Evolutionary conservation across 1,140 invertebrate species (phyloP).

Genomic region (Fopius arisanus): DNA sequence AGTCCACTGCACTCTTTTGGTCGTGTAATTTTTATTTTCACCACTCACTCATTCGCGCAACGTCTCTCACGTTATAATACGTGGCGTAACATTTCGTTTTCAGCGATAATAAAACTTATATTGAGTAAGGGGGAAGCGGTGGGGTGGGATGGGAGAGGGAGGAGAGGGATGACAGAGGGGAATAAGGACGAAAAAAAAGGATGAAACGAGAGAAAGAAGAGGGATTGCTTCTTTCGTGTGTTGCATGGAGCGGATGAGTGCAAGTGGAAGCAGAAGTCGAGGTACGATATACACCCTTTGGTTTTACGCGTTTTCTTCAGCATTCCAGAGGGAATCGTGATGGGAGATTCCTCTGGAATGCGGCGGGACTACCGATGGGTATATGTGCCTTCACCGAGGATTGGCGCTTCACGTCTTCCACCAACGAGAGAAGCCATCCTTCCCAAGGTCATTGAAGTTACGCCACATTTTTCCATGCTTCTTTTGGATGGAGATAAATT

Average conservation of each 20-base stretch:
- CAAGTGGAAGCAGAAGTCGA: not conserved
- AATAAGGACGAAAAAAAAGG: not conserved
- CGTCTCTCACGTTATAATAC: constrained; percentile 7
- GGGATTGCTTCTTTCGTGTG: not conserved
- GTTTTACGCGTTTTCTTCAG: constrained; percentile 13
- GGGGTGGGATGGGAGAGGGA: not conserved
- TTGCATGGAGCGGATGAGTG: not conserved
- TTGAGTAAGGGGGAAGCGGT: not conserved
- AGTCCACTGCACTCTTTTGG: constrained; percentile 14
- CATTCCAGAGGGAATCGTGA: constrained; percentile 17
- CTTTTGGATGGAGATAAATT: constrained; percentile 1
- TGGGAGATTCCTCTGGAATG: constrained; percentile 26
- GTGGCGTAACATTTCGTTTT: constrained; percentile 11
- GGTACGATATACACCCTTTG: constrained; percentile 3
- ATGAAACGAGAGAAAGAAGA: not conserved
- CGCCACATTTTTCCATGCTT: not conserved
- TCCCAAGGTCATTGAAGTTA: not conserved
- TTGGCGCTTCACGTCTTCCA: not conserved
- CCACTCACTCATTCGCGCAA: constrained; percentile 11
- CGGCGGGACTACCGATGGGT: constrained; percentile 1
- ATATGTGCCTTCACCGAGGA: not conserved
- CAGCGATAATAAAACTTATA: constrained; percentile 4
- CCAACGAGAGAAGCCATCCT: not conserved
- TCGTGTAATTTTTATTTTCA: constrained; percentile 13
- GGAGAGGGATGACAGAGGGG: not conserved